Conservation (phyloP, 1,140 invertebrate species). For the Choristoneura fumiferana region DNA sequence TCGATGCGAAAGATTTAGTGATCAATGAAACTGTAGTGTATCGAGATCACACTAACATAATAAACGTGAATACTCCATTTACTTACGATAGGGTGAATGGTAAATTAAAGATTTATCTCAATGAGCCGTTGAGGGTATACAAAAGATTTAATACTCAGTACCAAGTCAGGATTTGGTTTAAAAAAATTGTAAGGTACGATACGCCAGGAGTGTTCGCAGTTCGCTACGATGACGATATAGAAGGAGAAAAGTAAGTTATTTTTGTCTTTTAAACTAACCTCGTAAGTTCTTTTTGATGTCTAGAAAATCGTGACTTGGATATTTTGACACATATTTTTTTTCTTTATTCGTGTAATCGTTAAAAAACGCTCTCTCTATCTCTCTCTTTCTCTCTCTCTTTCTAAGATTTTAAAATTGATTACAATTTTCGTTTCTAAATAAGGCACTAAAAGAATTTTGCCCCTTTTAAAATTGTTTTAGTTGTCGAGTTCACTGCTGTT, state of each 20-base stretch:
- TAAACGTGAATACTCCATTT: constrained; percentile 50
- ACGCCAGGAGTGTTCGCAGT: constrained; percentile 49
- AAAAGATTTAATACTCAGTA: constrained; percentile 35
- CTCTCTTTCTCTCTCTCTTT: too few relatives aligned
- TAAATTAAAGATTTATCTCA: constrained; percentile 60
- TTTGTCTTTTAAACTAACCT: neutral
- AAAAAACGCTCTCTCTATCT: too few relatives aligned
- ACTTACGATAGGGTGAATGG: constrained; percentile 49
- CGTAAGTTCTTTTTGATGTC: too few relatives aligned
- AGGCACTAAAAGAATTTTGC: too few relatives aligned
- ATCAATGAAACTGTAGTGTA: constrained; percentile 53
- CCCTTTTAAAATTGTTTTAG: too few relatives aligned
- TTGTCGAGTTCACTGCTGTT: too few relatives aligned
- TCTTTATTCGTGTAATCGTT: too few relatives aligned
- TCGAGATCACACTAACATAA: constrained; percentile 44
- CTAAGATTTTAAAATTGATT: too few relatives aligned
- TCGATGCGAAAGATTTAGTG: constrained; percentile 58
- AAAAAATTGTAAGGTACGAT: constrained; percentile 43
- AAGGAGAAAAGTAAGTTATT: constrained; percentile 25
- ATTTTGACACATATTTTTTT: too few relatives aligned
- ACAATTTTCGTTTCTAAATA: too few relatives aligned
- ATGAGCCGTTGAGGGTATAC: constrained; percentile 52
- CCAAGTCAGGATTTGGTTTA: constrained; percentile 52
- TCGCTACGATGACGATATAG: constrained; percentile 39
- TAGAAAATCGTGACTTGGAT: too few relatives aligned